phyloP scores from a whole-genome alignment of 2,797 vertebrate genomes.

The Premnoplex brunnescens region DNA sequence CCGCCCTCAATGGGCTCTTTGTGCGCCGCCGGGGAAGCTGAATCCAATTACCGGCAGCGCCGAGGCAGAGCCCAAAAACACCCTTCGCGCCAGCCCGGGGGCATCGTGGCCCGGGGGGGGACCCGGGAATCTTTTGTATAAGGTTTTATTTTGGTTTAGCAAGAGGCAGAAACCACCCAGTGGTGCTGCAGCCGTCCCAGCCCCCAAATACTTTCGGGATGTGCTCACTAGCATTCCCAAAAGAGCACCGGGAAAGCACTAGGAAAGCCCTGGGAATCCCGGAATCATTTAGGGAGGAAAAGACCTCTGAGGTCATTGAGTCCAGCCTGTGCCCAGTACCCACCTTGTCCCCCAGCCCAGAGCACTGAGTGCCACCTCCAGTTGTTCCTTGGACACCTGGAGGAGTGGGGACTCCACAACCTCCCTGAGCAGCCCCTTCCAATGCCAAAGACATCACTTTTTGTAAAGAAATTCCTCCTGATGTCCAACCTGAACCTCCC shows the following conservation, averaged over 20 bases:
- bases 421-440: neutral
- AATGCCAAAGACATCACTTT: accelerated
- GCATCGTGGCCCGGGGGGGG: neutral
- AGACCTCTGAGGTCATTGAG: neutral
- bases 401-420: neutral
- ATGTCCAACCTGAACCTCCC: neutral
- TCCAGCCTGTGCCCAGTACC: accelerated
- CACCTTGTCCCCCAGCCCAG: neutral
- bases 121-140: neutral
- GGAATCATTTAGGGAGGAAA: neutral
- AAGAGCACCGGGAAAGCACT: neutral
- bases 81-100: neutral
- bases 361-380: accelerated
- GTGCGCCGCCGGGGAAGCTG: conserved; percentile 71
- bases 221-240: neutral
- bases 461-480: neutral
- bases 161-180: neutral
- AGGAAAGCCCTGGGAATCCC: neutral
- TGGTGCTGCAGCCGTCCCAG: neutral
- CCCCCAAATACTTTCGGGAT: neutral
- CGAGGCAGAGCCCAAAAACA: neutral
- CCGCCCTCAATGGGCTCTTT: conserved; percentile 71
- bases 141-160: neutral
- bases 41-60: conserved; percentile 67
- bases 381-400: neutral